Percentiles rank a stretch among this genome's conserved stretches.
phyloP scores from a whole-genome alignment of 1,140 invertebrate genomes.

The Chironomus striatipennis region DNA sequence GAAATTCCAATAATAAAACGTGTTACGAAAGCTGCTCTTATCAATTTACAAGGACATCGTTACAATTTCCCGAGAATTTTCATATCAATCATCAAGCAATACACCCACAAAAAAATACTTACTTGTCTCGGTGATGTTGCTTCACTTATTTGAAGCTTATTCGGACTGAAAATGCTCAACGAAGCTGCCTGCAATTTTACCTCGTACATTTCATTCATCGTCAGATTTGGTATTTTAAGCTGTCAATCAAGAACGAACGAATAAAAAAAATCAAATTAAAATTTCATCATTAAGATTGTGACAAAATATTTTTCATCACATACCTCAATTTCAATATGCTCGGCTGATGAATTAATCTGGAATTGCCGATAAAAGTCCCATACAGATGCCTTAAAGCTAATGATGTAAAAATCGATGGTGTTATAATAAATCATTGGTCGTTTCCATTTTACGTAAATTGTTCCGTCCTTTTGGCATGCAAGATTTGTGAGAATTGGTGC shows the following conservation, averaged over 20 bases:
- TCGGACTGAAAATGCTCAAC: conserved; percentile 52
- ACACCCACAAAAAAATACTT: neutral
- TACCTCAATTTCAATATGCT: conserved; percentile 53
- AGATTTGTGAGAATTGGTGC: conserved; percentile 73
- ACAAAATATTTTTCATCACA: conserved; percentile 28
- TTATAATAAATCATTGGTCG: conserved; percentile 62
- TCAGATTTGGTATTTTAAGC: conserved; percentile 64
- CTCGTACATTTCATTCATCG: conserved; percentile 64
- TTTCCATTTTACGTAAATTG: conserved; percentile 72
- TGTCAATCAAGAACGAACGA: conserved; percentile 37
- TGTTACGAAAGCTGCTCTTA: no score
- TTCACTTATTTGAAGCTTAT: neutral
- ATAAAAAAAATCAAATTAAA: neutral
- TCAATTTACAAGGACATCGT: no score
- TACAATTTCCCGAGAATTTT: no score
- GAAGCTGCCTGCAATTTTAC: conserved; percentile 65
- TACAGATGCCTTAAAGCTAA: conserved; percentile 55
- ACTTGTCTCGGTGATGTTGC: neutral
- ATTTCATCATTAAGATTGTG: neutral
- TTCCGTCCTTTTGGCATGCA: conserved; percentile 68
- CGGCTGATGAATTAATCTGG: conserved; percentile 47
- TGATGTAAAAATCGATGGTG: conserved; percentile 69
- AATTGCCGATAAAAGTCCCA: conserved; percentile 53
- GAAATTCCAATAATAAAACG: no score
- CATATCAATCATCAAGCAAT: no score